Evolutionary conservation across 2,113 vertebrate species (phyloP), one percentile per base, ranked within the genome.

Genomic region (Gobius niger): DNA sequence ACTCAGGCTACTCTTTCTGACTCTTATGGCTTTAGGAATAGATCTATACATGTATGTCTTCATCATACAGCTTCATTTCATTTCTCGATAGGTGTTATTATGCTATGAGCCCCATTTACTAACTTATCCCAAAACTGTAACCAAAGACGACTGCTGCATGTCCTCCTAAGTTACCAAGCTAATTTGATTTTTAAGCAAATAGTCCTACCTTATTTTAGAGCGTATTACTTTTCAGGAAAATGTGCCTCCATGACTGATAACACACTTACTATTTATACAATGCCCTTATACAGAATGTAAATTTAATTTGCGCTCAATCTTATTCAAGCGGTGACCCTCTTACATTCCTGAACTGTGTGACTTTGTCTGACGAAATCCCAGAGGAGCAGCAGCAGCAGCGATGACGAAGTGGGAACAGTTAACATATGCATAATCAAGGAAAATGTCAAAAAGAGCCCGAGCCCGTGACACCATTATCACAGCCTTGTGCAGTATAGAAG

Each of bases 371-470:
- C 18, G 7, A 64, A 68, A 24, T 70, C 47, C 76, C 56, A 44
- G 41, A 15, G 1, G 24, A 59, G 65, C 40, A 3, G 16, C 7
- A 14, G 46, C 44, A 51, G 61, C 67, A 72, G 47, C 44, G 47
- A 53, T 72, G 66, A 69, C 75, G 63, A 44, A 74, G 44, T 53
- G 11, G 54, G 75, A 77, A 68, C 24, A 57, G 49, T 82, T 64
- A 76, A 73, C 70, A 78, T 78, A 82, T 85, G 81, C 70, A 76
- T 73, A 70, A 76, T 85, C 76, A 82, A 76, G 70, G 71, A 47
- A 78, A 84, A 85, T 77, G 81, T 85, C 59, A 72, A 72, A 72
- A 84, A 57, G 78, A 75, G 42, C 66, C 67, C 52, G 62, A 71
- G 70, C 74, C 71, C 69, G 76, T 82, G 77, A 83, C 70, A 67